A percentile compares a stretch with the other conserved stretches of the same genome.
Conservation (phyloP, 2,797 vertebrate species). For the Cheirogaleus major region DNA sequence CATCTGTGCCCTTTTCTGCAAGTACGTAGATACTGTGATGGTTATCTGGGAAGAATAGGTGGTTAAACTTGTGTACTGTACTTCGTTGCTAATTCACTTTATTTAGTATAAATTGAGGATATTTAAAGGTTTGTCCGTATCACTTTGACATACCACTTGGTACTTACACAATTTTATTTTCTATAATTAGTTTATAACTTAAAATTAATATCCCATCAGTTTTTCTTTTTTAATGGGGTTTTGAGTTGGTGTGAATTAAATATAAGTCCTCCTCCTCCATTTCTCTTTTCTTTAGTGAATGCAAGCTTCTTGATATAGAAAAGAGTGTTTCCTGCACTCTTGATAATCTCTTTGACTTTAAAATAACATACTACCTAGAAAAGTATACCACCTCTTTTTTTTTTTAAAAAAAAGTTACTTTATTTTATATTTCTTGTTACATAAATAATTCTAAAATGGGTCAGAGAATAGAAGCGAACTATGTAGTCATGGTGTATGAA, state of each 20-base stretch:
- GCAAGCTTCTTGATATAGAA: neutral
- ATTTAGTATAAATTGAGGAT: slow-evolving; percentile 67
- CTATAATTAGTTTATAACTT: slow-evolving; percentile 51
- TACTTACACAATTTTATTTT: slow-evolving; percentile 54
- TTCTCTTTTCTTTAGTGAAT: slow-evolving; percentile 1
- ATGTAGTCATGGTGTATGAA: neutral
- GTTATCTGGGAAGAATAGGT: slow-evolving; percentile 66
- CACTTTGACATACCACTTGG: slow-evolving; percentile 10
- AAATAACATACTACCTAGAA: neutral
- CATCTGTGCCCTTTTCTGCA: slow-evolving; percentile 77
- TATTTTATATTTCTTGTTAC: neutral
- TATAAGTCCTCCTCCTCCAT: neutral
- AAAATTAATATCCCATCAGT: slow-evolving; percentile 53
- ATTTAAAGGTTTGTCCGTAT: slow-evolving; percentile 62
- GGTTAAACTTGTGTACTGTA: slow-evolving; percentile 66
- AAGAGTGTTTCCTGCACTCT: neutral
- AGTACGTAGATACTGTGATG: slow-evolving; percentile 58
- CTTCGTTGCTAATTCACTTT: slow-evolving; percentile 73
- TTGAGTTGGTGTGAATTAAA: neutral
- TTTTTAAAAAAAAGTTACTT: neutral
- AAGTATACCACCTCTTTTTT: neutral
- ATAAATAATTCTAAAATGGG: neutral
- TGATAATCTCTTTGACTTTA: neutral
- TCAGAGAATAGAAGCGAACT: neutral
- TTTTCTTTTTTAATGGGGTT: slow-evolving; percentile 19